A percentile compares a stretch with the other conserved stretches of the same genome.
Conservation (phyloP, 2,888 invertebrate species). For the Netelia inedita region DNA sequence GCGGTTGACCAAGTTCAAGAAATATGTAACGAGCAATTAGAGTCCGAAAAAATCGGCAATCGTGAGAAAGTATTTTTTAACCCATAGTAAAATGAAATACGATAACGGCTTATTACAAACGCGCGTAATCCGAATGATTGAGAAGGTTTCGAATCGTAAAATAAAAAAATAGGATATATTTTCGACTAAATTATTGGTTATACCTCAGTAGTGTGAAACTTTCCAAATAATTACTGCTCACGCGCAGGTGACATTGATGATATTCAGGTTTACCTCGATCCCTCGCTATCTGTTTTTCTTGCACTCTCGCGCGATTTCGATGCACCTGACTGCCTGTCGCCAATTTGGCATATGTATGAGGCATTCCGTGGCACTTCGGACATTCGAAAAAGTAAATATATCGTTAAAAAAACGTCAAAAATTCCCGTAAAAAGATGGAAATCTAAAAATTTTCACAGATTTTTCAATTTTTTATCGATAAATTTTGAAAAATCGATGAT, state of each 20-base stretch:
- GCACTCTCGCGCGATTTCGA: constrained; percentile 6
- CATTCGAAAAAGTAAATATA: no score
- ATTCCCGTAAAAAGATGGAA: neutral
- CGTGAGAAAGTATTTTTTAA: constrained; percentile 1
- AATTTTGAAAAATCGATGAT: no score
- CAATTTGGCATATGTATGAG: neutral
- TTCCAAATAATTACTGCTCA: constrained; percentile 62
- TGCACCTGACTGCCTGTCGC: constrained; percentile 28
- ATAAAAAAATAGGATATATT: constrained; percentile 1
- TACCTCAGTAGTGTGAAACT: constrained; percentile 48
- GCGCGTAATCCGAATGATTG: neutral
- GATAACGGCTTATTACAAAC: neutral
- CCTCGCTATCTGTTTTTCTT: constrained; percentile 12
- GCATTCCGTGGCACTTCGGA: neutral
- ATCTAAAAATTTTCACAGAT: no score
- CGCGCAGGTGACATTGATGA: constrained; percentile 68
- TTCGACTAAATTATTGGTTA: constrained; percentile 13
- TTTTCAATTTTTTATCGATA: neutral
- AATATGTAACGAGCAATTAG: neutral
- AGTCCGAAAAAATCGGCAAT: neutral
- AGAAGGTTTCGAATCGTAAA: neutral
- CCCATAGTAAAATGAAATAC: neutral
- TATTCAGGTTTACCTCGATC: constrained; percentile 45
- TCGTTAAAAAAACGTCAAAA: neutral
- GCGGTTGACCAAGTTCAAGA: constrained; percentile 23